A percentile compares a stretch with the other conserved stretches of the same genome.
These are phyloP conservation scores for Eilema sororculum DNA, from an alignment of 2,888 invertebrate species.

Conservation along the genomic window DNA sequence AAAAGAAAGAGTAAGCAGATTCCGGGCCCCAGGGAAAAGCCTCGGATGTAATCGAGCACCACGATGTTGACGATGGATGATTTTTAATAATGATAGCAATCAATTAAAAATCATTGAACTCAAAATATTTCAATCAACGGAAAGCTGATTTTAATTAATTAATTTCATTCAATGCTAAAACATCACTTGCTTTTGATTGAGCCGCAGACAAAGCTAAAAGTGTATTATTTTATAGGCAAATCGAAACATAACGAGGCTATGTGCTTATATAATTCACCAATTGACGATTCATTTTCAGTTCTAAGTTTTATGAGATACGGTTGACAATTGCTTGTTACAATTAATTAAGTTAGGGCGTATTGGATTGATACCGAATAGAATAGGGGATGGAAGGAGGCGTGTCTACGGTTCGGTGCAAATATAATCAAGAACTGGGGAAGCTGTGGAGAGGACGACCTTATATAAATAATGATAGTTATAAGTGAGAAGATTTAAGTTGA, in stretches of 20 bases:
- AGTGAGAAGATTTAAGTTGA: background rate
- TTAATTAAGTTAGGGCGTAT: constrained; percentile 60
- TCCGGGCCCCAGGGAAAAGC: too few relatives aligned
- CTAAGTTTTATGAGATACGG: constrained; percentile 34
- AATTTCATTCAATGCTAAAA: constrained; percentile 82
- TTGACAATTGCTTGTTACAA: constrained; percentile 43
- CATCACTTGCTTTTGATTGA: constrained; percentile 83
- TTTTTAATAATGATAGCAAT: constrained; percentile 3
- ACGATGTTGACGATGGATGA: too few relatives aligned
- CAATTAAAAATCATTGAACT: constrained; percentile 19
- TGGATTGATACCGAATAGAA: constrained; percentile 67
- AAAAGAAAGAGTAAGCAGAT: too few relatives aligned
- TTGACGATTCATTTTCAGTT: constrained; percentile 30
- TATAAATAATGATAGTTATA: background rate
- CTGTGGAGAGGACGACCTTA: constrained; percentile 51
- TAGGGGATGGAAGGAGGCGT: constrained; percentile 85
- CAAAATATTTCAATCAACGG: constrained; percentile 63
- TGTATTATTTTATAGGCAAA: constrained; percentile 86
- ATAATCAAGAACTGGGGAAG: constrained; percentile 78
- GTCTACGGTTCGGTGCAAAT: constrained; percentile 84
- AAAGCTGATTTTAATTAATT: constrained; percentile 81
- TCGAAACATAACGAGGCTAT: constrained; percentile 70
- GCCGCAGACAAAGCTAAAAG: constrained; percentile 83
- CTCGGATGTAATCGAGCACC: too few relatives aligned
- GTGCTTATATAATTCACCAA: constrained; percentile 63